Evolutionary conservation across 2,797 vertebrate species (phyloP).

Genomic region (Amblyraja radiata): DNA sequence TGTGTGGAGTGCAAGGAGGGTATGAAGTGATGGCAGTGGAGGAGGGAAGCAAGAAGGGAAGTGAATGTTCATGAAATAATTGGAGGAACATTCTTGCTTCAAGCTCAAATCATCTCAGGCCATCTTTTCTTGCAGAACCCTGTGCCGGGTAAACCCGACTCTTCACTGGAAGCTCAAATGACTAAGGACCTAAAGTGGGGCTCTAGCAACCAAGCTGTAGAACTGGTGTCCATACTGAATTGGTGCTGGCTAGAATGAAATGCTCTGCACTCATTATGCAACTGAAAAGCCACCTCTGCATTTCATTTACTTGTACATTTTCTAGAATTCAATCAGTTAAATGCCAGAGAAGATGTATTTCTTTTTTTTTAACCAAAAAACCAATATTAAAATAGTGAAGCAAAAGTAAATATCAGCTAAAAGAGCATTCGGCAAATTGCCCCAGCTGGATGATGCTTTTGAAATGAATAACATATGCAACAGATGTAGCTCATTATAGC

Average conservation of each 20-base stretch:
- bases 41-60: background rate
- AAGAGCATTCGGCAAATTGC: conserved; percentile 17
- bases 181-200: background rate
- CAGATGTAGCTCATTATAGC: conserved; percentile 31
- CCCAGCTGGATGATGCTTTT: conserved; percentile 28
- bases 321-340: background rate
- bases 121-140: background rate
- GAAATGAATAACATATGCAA: conserved; percentile 30
- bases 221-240: too few relatives aligned
- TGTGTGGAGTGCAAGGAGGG: background rate
- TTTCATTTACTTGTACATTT: background rate
- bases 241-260: background rate
- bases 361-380: background rate
- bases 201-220: background rate
- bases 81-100: background rate
- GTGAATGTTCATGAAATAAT: background rate
- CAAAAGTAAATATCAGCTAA: background rate
- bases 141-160: background rate
- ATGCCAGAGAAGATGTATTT: background rate
- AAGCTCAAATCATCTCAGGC: background rate
- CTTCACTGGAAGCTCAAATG: conserved; percentile 1
- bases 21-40: too few relatives aligned
- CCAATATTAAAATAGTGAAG: background rate
- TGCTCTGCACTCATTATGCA: background rate
- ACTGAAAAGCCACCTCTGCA: background rate